These are phyloP conservation scores for Tauraco hartlaubi DNA, from an alignment of 2,797 vertebrate genomes.

Conservation along the genomic window DNA sequence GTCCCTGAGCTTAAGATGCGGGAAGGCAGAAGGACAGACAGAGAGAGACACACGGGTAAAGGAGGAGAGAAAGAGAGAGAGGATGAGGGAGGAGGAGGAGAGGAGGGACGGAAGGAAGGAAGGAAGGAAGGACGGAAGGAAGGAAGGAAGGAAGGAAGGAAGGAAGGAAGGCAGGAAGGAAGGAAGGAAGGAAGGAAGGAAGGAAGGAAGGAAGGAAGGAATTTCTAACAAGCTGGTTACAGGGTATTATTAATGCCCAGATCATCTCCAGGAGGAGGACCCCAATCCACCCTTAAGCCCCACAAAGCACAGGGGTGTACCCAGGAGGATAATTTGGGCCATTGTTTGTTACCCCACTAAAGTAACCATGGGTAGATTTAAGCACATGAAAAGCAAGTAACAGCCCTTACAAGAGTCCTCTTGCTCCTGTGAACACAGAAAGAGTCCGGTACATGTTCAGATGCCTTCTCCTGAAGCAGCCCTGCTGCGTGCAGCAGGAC, in stretches of 20 bases:
- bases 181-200: not conserved
- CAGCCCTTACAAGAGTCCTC: not conserved
- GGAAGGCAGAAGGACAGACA: not conserved
- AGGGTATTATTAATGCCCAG: not conserved
- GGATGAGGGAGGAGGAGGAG: too few relatives aligned
- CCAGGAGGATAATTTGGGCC: not conserved
- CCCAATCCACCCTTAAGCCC: not conserved
- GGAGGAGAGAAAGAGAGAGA: not conserved
- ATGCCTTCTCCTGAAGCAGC: not conserved
- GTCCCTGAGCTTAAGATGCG: not conserved
- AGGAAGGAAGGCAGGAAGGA: not conserved
- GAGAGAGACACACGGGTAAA: not conserved
- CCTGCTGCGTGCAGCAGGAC: not conserved
- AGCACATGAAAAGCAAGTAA: not conserved
- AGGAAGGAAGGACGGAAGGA: accelerated
- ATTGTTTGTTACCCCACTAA: not conserved
- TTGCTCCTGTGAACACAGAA: not conserved
- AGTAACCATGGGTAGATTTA: not conserved
- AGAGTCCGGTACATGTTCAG: not conserved
- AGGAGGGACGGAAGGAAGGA: accelerated
- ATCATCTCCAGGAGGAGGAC: not conserved
- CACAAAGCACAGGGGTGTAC: not conserved
- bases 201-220: not conserved
- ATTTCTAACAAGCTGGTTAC: not conserved
- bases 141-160: not conserved